Evolutionary conservation across 2,113 vertebrate genomes (phyloP).

Genomic region (Eupsittula cactorum): DNA sequence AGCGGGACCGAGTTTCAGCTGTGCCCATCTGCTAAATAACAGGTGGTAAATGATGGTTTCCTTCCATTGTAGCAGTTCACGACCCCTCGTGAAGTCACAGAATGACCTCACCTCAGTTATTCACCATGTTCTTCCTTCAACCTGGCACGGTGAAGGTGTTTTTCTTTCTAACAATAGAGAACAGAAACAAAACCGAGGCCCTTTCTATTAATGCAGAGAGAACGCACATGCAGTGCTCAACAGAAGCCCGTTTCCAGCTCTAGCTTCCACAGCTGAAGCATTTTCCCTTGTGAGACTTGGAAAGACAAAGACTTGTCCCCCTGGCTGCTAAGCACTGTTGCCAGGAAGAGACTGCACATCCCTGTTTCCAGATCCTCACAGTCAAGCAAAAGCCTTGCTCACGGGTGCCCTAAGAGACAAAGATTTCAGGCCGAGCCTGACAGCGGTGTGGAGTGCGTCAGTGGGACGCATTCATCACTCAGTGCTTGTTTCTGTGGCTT

Average conservation of each 20-base stretch:
- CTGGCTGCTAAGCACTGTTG: neutral
- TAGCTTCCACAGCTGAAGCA: neutral
- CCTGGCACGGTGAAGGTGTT: neutral
- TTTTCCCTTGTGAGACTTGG: neutral
- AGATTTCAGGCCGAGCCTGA: neutral
- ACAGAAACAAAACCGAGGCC: neutral
- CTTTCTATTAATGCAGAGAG: neutral
- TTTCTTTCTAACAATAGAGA: constrained; percentile 26
- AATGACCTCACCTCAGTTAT: constrained; percentile 49
- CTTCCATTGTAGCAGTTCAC: constrained; percentile 30
- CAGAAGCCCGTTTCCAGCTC: neutral
- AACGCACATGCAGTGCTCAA: neutral
- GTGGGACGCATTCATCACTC: neutral
- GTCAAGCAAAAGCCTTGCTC: neutral
- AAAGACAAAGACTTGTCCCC: neutral
- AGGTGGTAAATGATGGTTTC: constrained; percentile 39
- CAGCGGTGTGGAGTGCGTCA: neutral
- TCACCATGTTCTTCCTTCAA: constrained; percentile 24
- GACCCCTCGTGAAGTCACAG: constrained; percentile 35
- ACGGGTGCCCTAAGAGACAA: neutral
- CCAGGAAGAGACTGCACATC: neutral
- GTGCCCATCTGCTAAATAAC: constrained; percentile 42
- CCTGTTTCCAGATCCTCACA: neutral
- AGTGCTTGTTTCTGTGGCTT: neutral
- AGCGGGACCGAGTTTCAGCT: constrained; percentile 9